These are phyloP conservation scores for Gorsachius magnificus DNA, from an alignment of 2,797 vertebrate genomes.

Conservation along the genomic window DNA sequence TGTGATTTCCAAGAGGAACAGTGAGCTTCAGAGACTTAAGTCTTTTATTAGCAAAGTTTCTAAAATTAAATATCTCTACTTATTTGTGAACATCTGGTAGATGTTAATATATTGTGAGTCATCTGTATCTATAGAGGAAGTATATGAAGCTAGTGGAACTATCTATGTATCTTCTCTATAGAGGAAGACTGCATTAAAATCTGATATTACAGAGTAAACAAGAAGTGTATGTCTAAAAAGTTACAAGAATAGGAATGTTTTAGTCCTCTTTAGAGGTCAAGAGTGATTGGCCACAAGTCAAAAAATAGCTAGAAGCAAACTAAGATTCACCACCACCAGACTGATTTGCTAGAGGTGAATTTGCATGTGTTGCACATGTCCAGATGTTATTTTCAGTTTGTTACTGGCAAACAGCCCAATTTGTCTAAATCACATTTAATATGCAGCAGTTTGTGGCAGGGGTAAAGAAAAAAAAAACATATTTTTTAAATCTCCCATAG, in stretches of 20 bases:
- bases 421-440: constrained; percentile 34
- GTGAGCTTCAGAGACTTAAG: neutral
- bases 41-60: neutral
- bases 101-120: neutral
- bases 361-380: neutral
- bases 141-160: neutral
- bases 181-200: neutral
- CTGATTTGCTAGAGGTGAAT: constrained; percentile 10
- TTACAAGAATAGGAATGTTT: neutral
- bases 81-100: neutral
- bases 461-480: neutral
- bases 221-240: neutral
- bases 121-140: neutral
- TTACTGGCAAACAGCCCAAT: constrained; percentile 33
- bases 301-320: constrained; percentile 28
- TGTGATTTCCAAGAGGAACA: neutral
- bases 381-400: constrained; percentile 58
- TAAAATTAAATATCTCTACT: neutral
- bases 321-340: neutral
- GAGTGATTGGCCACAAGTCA: neutral
- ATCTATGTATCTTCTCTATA: neutral
- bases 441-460: neutral
- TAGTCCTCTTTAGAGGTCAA: neutral
- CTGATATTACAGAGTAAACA: neutral
- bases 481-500: neutral